phyloP scores from a whole-genome alignment of 2,113 vertebrate species.

The Lontra canadensis region DNA sequence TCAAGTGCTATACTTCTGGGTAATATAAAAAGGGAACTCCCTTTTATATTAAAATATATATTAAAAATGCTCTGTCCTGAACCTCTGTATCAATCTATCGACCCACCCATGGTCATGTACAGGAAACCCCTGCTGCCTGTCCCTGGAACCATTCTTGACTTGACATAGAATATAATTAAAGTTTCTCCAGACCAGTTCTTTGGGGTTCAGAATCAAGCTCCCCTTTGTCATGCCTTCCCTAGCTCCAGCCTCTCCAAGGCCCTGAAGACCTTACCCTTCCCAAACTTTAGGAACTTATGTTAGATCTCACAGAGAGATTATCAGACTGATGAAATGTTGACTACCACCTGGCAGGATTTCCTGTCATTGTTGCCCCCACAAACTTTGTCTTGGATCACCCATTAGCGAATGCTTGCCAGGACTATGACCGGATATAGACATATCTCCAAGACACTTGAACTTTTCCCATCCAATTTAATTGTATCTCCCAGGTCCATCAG shows the following conservation, averaged over 20 bases:
- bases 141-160: neutral
- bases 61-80: neutral
- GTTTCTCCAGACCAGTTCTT: neutral
- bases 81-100: neutral
- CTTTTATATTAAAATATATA: neutral
- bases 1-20: neutral
- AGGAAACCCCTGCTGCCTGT: neutral
- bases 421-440: neutral
- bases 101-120: neutral
- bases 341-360: neutral
- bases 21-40: neutral
- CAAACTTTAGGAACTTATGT: neutral
- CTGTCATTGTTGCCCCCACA: neutral
- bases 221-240: neutral
- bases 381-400: neutral
- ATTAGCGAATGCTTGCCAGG: neutral
- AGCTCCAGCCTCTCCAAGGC: neutral
- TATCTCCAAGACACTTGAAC: neutral
- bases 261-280: neutral
- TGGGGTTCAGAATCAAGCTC: conserved; percentile 5
- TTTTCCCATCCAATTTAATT: neutral
- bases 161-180: neutral
- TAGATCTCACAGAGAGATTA: neutral
- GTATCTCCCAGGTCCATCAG: neutral
- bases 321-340: neutral